Conservation (phyloP, 2,797 vertebrate species). For the Notoglanidium macrostoma region DNA sequence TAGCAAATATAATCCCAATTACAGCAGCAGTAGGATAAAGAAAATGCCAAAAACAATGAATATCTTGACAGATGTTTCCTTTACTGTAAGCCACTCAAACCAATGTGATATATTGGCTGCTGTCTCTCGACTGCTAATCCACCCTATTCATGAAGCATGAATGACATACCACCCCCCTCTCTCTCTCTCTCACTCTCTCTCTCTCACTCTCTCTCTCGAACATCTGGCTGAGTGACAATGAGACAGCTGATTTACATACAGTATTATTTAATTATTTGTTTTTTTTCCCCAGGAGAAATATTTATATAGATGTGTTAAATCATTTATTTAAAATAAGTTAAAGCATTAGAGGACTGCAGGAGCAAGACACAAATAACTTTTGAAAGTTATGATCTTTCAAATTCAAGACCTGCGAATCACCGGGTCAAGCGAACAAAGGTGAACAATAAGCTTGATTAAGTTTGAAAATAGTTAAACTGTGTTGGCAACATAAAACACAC, state of each 20-base stretch:
- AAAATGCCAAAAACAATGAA: slow-evolving; percentile 37
- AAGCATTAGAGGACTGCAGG: background rate
- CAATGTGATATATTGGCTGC: slow-evolving; percentile 41
- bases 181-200: slow-evolving; percentile 24
- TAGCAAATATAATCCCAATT: slow-evolving; percentile 3
- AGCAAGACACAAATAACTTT: background rate
- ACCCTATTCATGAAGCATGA: slow-evolving; percentile 62
- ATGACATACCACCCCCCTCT: slow-evolving; percentile 45
- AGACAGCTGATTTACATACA: slow-evolving; percentile 39
- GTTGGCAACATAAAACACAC: slow-evolving; percentile 17
- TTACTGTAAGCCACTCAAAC: slow-evolving; percentile 44
- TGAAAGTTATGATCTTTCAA: background rate
- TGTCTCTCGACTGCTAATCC: slow-evolving; percentile 56
- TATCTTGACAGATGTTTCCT: slow-evolving; percentile 38
- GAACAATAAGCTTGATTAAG: background rate
- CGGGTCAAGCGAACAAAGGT: background rate
- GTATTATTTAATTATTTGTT: slow-evolving; percentile 11
- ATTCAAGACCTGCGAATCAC: background rate
- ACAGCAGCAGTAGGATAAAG: background rate
- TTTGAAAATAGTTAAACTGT: background rate
- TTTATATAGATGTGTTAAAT: background rate
- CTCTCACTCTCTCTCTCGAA: slow-evolving; percentile 21
- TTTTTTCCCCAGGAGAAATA: background rate
- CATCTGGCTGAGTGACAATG: slow-evolving; percentile 17
- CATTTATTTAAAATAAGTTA: background rate